These are phyloP conservation scores for Corythaeola cristata DNA, from an alignment of 2,113 vertebrate genomes.

Conservation along the genomic window DNA sequence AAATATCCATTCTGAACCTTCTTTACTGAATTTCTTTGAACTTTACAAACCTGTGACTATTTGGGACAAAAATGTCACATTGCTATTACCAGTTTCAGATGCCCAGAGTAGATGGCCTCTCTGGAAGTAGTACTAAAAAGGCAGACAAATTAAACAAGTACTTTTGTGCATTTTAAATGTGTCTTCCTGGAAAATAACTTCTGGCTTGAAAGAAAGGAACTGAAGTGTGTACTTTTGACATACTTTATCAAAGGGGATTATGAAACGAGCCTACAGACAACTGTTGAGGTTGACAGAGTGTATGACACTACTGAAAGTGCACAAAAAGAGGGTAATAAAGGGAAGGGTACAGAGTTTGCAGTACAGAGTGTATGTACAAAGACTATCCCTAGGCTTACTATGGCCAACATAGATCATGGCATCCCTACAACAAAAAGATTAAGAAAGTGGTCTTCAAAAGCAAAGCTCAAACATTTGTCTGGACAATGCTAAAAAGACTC, in stretches of 20 bases:
- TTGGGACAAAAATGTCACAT: not conserved
- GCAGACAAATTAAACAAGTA: not conserved
- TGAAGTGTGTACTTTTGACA: not conserved
- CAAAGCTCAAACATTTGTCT: not conserved
- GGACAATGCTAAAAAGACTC: not conserved
- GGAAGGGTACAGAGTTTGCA: not conserved
- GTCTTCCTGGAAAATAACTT: slow-evolving; percentile 8
- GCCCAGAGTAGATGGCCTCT: not conserved
- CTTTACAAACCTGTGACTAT: not conserved
- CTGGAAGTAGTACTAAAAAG: not conserved
- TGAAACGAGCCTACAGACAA: not conserved
- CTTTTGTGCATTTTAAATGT: not conserved
- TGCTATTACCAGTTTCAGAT: not conserved
- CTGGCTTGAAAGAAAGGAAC: not conserved
- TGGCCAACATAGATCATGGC: not conserved
- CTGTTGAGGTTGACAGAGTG: not conserved
- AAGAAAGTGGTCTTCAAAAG: not conserved
- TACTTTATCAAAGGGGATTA: slow-evolving; percentile 19
- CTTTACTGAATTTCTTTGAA: not conserved
- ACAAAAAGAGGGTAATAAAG: not conserved
- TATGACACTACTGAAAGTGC: not conserved
- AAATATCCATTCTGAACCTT: not conserved
- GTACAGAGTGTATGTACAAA: not conserved
- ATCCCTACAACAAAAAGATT: not conserved
- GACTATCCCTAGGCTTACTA: not conserved